phyloP scores from a whole-genome alignment of 2,797 vertebrate genomes.

The Calcarius lapponicus region DNA sequence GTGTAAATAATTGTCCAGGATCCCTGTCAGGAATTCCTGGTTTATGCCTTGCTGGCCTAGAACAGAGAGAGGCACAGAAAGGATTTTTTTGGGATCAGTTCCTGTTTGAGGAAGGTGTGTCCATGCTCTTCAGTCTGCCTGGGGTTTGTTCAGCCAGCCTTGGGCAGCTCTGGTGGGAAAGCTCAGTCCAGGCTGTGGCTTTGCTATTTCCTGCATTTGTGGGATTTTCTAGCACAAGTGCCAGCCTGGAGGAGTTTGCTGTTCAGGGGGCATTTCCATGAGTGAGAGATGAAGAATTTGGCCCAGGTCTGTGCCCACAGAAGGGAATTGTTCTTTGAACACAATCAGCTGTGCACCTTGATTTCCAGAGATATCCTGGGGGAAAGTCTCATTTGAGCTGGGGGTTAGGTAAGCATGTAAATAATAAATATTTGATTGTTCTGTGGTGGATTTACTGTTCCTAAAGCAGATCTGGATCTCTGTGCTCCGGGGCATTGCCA shows the following conservation, averaged over 20 bases:
- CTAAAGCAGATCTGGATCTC: background rate
- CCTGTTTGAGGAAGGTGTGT: fast-evolving
- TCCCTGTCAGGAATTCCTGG: background rate
- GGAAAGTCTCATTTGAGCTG: background rate
- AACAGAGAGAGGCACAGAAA: background rate
- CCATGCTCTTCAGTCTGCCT: background rate
- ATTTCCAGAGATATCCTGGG: background rate
- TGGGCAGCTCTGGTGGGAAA: background rate
- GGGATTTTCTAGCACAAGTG: background rate
- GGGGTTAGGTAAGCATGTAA: background rate
- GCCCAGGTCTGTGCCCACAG: background rate
- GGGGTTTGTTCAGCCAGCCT: background rate
- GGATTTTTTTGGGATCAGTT: background rate
- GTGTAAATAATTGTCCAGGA: background rate
- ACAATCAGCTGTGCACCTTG: background rate
- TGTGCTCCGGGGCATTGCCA: background rate
- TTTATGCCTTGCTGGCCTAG: background rate
- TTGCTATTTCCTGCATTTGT: background rate
- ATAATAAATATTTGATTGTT: background rate
- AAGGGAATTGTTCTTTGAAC: background rate
- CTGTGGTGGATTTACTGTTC: background rate
- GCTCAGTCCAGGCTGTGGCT: background rate
- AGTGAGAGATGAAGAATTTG: background rate
- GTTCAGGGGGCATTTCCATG: fast-evolving
- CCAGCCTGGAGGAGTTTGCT: background rate